Percentiles rank a stretch among this genome's conserved stretches.
Conservation (phyloP, 2,113 vertebrate species). For the Gracilinanus agilis region DNA sequence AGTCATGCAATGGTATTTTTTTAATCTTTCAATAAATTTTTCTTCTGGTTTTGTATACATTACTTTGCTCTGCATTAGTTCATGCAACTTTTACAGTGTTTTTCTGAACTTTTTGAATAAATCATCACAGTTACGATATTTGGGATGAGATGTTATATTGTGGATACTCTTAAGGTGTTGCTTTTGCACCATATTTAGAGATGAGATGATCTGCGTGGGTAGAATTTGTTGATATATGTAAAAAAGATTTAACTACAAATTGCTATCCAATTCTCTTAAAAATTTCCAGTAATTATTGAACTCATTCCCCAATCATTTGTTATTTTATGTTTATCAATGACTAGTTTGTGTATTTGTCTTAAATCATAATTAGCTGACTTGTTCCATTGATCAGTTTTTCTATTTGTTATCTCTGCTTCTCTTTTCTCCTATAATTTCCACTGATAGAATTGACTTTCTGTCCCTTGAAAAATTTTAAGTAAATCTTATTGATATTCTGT, state of each 20-base stretch:
- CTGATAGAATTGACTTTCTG: neutral
- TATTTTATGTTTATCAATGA: neutral
- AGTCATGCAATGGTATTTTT: too few relatives aligned
- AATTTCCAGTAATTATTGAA: neutral
- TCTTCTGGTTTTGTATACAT: too few relatives aligned
- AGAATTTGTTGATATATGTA: neutral
- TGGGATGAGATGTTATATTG: slow-evolving; percentile 1
- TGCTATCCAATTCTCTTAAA: neutral
- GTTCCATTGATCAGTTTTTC: neutral
- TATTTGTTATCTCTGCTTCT: neutral
- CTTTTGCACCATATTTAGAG: neutral
- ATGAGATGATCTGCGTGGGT: neutral
- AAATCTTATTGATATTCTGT: neutral
- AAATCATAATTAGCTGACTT: neutral
- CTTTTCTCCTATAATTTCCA: neutral
- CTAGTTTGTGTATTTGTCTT: neutral
- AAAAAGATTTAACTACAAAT: neutral
- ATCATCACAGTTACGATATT: neutral
- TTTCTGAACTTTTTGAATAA: neutral
- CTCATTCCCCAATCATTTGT: neutral
- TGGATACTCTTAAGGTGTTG: neutral
- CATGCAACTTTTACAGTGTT: neutral
- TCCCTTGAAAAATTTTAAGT: neutral
- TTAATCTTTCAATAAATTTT: too few relatives aligned
- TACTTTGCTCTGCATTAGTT: neutral